These are phyloP conservation scores for Champsocephalus esox DNA, from an alignment of 2,797 vertebrate species.

Conservation along the genomic window DNA sequence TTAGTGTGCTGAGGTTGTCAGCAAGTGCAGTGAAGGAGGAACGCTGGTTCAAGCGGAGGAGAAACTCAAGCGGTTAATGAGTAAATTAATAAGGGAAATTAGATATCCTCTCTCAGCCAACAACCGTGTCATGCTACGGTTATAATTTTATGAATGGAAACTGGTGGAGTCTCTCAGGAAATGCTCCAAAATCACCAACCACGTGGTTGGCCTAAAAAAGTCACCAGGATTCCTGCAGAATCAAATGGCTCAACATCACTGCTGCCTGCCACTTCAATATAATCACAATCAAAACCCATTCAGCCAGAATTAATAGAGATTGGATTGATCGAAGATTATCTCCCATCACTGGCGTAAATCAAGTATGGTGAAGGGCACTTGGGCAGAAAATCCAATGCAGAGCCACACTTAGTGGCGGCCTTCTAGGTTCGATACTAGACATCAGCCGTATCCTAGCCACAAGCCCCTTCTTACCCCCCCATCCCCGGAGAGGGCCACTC, in stretches of 20 bases:
- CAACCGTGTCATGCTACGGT: conserved; percentile 33
- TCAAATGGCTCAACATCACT: conserved; percentile 49
- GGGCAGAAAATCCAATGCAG: conserved; percentile 39
- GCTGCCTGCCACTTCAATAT: conserved; percentile 50
- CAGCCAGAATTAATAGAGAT: conserved; percentile 65
- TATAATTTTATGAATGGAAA: conserved; percentile 67
- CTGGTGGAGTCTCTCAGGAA: conserved; percentile 42
- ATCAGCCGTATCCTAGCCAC: conserved; percentile 30
- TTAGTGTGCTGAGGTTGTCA: conserved; percentile 55
- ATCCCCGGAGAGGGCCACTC: conserved; percentile 62
- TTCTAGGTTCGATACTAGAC: conserved; percentile 47
- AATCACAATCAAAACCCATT: conserved; percentile 70
- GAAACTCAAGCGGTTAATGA: conserved; percentile 61
- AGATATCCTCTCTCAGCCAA: conserved; percentile 55
- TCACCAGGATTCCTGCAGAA: conserved; percentile 44
- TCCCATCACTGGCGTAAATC: conserved; percentile 45
- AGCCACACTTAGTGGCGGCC: conserved; percentile 55
- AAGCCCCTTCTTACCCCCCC: conserved; percentile 47
- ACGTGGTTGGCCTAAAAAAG: conserved; percentile 55
- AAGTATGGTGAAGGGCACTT: conserved; percentile 61
- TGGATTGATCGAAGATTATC: conserved; percentile 76
- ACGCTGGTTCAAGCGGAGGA: conserved; percentile 20
- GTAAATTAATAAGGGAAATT: conserved; percentile 67
- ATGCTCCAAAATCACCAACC: conserved; percentile 43
- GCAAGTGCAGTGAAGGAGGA: conserved; percentile 52